A percentile compares a stretch with the other conserved stretches of the same genome.
These are phyloP conservation scores for Dromaius novaehollandiae DNA, from an alignment of 2,113 vertebrate genomes.

Conservation along the genomic window DNA sequence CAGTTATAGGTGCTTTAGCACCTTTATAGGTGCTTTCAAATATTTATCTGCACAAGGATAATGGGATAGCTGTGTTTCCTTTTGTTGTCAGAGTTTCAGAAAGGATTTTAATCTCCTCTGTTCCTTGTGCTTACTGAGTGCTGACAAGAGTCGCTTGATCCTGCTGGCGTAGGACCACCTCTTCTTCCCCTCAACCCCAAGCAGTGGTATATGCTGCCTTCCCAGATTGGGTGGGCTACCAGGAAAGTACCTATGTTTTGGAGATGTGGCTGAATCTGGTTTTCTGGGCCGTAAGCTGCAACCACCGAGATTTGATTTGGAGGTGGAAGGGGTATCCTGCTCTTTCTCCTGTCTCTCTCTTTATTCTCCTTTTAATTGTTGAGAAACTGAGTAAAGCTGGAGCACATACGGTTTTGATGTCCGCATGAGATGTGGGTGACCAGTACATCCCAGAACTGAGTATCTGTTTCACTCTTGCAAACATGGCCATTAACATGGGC, in stretches of 20 bases:
- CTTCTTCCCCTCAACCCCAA: background rate
- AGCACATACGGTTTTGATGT: background rate
- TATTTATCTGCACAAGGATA: conserved; percentile 53
- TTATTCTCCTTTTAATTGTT: background rate
- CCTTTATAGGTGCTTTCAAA: conserved; percentile 56
- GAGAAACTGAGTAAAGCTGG: background rate
- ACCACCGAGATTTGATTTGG: background rate
- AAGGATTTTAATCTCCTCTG: conserved; percentile 1
- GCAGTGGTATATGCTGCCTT: background rate
- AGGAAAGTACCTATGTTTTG: background rate
- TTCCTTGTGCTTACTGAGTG: background rate
- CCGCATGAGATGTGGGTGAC: background rate
- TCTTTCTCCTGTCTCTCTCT: background rate
- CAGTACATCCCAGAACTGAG: background rate
- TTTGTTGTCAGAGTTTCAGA: conserved; percentile 28
- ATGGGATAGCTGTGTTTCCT: conserved; percentile 25
- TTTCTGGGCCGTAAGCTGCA: background rate
- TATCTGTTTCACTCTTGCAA: background rate
- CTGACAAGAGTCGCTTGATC: background rate
- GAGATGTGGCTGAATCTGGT: background rate
- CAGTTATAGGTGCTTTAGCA: conserved; percentile 45
- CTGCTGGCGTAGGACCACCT: background rate
- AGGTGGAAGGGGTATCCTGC: background rate
- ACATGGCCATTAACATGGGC: background rate
- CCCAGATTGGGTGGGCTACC: background rate